Conservation (phyloP, 2,888 invertebrate species). For the Nycteola revayana region DNA sequence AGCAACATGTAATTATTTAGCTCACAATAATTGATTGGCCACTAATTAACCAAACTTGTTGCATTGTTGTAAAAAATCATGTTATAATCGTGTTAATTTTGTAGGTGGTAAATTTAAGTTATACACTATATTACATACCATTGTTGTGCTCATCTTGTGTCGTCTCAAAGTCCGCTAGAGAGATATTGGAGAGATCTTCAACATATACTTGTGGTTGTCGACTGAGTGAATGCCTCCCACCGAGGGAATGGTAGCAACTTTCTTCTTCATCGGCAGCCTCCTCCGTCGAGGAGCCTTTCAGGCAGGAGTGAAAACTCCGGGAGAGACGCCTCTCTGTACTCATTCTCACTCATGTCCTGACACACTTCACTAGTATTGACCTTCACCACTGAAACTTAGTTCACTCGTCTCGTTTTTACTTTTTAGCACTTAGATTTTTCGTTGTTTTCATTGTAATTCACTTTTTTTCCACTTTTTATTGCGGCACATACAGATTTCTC, state of each 20-base stretch:
- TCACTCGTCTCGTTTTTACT: constrained; percentile 32
- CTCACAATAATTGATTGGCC: constrained; percentile 8
- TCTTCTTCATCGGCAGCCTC: constrained; percentile 76
- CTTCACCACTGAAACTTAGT: constrained; percentile 34
- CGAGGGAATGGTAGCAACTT: constrained; percentile 73
- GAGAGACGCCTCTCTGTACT: constrained; percentile 83
- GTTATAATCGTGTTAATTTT: background rate
- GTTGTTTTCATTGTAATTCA: constrained; percentile 12
- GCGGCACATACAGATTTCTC: background rate
- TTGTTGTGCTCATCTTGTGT: constrained; percentile 63
- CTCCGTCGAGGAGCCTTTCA: constrained; percentile 83
- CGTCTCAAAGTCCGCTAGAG: constrained; percentile 69
- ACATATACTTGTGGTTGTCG: constrained; percentile 71
- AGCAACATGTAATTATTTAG: constrained; percentile 1
- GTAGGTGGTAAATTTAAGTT: background rate
- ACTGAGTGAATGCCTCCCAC: constrained; percentile 67
- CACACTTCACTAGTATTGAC: constrained; percentile 37
- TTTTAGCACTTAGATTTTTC: constrained; percentile 24
- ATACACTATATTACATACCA: constrained; percentile 50
- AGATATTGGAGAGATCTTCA: constrained; percentile 70
- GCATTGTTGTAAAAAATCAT: no score
- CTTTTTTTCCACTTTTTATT: constrained; percentile 11
- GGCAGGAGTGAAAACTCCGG: constrained; percentile 86
- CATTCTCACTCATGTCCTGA: constrained; percentile 73
- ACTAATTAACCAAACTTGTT: no score